These are phyloP conservation scores for Heliothis subflexa DNA, from an alignment of 1,140 invertebrate genomes.

Conservation along the genomic window DNA sequence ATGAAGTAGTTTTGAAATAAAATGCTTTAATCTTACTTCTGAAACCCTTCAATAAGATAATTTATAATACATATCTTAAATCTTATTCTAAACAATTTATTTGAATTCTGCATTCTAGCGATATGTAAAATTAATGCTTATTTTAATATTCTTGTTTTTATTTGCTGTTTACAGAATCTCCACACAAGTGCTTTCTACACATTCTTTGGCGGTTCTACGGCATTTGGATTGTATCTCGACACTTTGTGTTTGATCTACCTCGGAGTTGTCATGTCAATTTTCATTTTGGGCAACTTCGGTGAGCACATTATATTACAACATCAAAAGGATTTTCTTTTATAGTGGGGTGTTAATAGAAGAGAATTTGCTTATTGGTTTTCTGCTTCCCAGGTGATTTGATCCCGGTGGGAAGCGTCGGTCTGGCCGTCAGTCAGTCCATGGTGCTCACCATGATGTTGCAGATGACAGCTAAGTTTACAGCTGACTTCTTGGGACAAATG, in stretches of 20 bases:
- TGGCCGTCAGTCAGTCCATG: constrained; percentile 93
- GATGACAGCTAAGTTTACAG: constrained; percentile 92
- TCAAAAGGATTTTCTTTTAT: no score
- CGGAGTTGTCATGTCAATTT: constrained; percentile 67
- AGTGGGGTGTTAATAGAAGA: no score
- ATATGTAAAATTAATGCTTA: neutral
- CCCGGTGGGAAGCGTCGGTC: constrained; percentile 88
- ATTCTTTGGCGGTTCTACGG: constrained; percentile 70
- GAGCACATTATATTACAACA: constrained; percentile 45
- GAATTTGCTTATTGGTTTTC: neutral
- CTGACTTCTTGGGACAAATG: constrained; percentile 94
- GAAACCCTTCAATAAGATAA: no score
- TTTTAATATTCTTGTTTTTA: no score
- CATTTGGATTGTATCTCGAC: constrained; percentile 79
- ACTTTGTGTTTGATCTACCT: constrained; percentile 75
- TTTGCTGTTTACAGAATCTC: constrained; percentile 68
- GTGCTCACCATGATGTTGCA: constrained; percentile 94
- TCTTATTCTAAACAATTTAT: no score
- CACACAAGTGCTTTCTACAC: constrained; percentile 78
- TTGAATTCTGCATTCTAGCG: no score
- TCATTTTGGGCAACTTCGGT: constrained; percentile 78
- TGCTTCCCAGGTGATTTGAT: constrained; percentile 61
- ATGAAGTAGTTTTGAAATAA: no score
- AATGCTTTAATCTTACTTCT: constrained; percentile 8
- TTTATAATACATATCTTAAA: no score